Conservation (phyloP, 2,888 invertebrate species). For the Trissolcus japonicus region DNA sequence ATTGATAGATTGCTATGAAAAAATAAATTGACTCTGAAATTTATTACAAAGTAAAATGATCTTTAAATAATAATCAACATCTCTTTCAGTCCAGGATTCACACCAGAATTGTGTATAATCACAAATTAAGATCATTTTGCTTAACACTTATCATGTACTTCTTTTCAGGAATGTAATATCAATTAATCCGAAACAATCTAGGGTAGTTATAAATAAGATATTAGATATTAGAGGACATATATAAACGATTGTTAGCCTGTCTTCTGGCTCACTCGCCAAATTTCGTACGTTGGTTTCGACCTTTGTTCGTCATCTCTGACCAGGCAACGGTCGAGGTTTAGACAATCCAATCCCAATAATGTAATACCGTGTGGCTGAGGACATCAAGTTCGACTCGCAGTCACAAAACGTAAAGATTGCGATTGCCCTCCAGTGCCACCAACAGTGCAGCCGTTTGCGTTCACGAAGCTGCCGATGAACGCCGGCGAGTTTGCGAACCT, state of each 20-base stretch:
- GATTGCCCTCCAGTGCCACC: slow-evolving; percentile 70
- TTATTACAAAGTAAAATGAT: no score
- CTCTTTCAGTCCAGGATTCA: no score
- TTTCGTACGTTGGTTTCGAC: no score
- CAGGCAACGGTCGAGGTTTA: background rate
- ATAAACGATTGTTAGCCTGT: slow-evolving; percentile 32
- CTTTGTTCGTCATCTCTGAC: no score
- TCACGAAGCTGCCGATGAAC: slow-evolving; percentile 75
- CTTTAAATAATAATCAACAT: no score
- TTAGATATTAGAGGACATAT: background rate
- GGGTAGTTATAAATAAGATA: background rate
- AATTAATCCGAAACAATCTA: no score
- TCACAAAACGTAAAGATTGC: slow-evolving; percentile 61
- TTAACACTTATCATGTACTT: no score
- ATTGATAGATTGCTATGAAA: no score
- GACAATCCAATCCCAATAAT: slow-evolving; percentile 1
- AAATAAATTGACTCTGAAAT: no score
- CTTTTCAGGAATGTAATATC: no score
- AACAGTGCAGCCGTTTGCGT: slow-evolving; percentile 73
- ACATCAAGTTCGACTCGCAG: slow-evolving; percentile 60
- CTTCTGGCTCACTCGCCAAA: slow-evolving; percentile 29
- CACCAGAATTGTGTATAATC: no score
- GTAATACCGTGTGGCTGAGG: slow-evolving; percentile 66
- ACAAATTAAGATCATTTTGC: no score
- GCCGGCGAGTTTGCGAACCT: slow-evolving; percentile 82